Percentiles rank a stretch among this genome's conserved stretches.
phyloP scores from a whole-genome alignment of 1,140 invertebrate species.

The Luehdorfia chinensis region DNA sequence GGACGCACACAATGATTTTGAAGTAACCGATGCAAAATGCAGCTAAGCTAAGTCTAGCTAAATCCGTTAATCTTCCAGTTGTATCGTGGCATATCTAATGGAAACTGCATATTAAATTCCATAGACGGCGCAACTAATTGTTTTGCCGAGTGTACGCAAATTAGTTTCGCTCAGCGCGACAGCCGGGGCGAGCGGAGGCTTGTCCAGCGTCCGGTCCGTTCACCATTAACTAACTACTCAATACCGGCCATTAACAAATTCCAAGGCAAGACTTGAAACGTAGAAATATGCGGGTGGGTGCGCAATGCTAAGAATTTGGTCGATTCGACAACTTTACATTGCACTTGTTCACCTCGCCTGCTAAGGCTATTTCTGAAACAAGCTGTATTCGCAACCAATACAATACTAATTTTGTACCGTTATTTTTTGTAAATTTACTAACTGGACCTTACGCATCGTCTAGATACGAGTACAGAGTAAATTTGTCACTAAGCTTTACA shows the following conservation, averaged over 20 bases:
- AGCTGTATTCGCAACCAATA: background rate
- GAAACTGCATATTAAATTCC: too few relatives aligned
- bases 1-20: too few relatives aligned
- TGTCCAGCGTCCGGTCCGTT: conserved; percentile 13
- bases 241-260: conserved; percentile 37
- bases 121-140: conserved; percentile 5
- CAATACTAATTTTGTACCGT: background rate
- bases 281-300: conserved; percentile 49
- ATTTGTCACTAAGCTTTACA: too few relatives aligned
- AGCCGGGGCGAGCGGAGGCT: background rate
- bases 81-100: too few relatives aligned
- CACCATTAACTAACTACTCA: conserved; percentile 26
- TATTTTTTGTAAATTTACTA: conserved; percentile 4
- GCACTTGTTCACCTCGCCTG: conserved; percentile 46
- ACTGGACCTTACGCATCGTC: too few relatives aligned
- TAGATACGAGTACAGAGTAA: too few relatives aligned
- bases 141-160: conserved; percentile 17
- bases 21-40: too few relatives aligned
- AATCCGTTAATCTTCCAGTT: too few relatives aligned
- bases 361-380: conserved; percentile 34
- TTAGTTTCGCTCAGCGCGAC: conserved; percentile 7
- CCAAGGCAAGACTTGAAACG: conserved; percentile 38
- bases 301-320: conserved; percentile 66
- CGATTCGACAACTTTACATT: conserved; percentile 46
- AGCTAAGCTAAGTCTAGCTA: too few relatives aligned